A percentile compares a stretch with the other conserved stretches of the same genome.
These are phyloP conservation scores for Mercenaria mercenaria DNA, from an alignment of 1,140 invertebrate genomes.

Conservation along the genomic window DNA sequence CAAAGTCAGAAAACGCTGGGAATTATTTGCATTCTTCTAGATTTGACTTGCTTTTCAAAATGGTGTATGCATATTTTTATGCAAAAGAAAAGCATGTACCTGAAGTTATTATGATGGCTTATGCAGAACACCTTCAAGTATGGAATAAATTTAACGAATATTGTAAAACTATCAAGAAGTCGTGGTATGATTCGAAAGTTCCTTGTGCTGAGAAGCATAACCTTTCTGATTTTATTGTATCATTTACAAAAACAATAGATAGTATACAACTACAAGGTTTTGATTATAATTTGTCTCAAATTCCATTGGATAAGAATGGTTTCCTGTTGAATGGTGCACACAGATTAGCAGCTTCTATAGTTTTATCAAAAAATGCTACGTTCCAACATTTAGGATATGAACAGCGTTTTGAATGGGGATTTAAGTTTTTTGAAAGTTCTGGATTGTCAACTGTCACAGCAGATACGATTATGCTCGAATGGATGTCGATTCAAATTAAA, in stretches of 20 bases:
- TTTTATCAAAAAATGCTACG: neutral
- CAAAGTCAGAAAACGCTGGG: neutral
- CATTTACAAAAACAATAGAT: neutral
- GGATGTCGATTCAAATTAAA: neutral
- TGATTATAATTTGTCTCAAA: neutral
- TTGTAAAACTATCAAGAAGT: neutral
- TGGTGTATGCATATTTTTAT: no score
- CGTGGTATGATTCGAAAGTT: neutral
- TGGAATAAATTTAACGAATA: neutral
- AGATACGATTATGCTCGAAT: neutral
- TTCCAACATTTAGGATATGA: neutral
- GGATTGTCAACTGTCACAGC: neutral
- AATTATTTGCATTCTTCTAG: neutral
- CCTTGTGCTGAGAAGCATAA: neutral
- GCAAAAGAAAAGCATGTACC: no score
- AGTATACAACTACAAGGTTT: neutral
- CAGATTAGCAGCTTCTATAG: neutral
- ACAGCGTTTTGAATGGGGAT: neutral
- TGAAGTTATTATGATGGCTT: neutral
- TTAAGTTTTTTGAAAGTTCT: neutral
- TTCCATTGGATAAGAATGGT: neutral
- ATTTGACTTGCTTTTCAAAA: neutral
- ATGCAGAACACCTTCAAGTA: neutral
- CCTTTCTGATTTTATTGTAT: neutral
- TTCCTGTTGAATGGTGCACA: neutral